A percentile compares a stretch with the other conserved stretches of the same genome.
phyloP scores from a whole-genome alignment of 1,140 invertebrate genomes.

The Scaptomyza graminum region DNA sequence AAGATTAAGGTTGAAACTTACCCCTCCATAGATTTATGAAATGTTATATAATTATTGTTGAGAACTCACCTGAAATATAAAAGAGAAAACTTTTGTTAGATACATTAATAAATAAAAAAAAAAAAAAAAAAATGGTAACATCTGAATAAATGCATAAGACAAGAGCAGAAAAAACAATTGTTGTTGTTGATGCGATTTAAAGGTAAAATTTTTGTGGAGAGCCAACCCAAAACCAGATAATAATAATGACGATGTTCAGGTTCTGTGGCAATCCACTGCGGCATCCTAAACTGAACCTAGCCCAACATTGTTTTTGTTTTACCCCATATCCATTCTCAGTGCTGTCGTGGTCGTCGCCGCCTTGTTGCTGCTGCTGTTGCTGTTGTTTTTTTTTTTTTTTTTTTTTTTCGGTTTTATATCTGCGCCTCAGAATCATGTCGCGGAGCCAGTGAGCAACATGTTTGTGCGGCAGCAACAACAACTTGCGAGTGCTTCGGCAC shows the following conservation, averaged over 20 bases:
- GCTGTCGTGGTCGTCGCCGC: conserved; percentile 29
- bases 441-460: conserved; percentile 79
- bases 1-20: not conserved
- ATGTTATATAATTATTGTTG: not conserved
- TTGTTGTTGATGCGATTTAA: conserved; percentile 44
- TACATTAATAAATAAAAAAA: not conserved
- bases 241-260: conserved; percentile 58
- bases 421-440: conserved; percentile 80
- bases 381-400: not conserved
- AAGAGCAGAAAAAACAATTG: conserved; percentile 4
- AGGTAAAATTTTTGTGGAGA: conserved; percentile 50
- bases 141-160: conserved; percentile 54
- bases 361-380: conserved; percentile 36
- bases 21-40: not conserved
- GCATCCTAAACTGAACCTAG: conserved; percentile 64
- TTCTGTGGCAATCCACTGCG: conserved; percentile 28
- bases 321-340: conserved; percentile 35
- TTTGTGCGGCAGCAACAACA: conserved; percentile 57
- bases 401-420: conserved; percentile 68
- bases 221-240: conserved; percentile 71
- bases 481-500: conserved; percentile 72
- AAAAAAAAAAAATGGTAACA: conserved; percentile 9
- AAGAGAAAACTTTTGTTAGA: conserved; percentile 1
- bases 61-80: conserved; percentile 56
- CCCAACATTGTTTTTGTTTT: conserved; percentile 79